These are phyloP conservation scores for Drosophila santomea DNA, from an alignment of 1,140 invertebrate genomes.

Conservation along the genomic window DNA sequence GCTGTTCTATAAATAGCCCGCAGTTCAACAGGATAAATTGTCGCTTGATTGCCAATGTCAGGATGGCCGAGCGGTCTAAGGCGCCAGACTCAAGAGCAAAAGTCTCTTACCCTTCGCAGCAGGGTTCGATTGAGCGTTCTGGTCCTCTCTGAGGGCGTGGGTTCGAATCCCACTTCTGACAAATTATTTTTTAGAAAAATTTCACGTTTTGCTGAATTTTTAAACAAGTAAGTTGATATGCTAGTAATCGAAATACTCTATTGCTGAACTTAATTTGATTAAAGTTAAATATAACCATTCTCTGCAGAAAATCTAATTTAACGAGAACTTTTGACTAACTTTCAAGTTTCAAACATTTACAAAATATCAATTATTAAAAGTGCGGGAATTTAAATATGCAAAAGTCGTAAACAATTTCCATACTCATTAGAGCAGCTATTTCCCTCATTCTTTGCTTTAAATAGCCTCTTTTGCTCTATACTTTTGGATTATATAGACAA, in stretches of 20 bases:
- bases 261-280: too few relatives aligned
- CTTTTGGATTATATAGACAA: background rate
- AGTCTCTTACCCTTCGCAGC: conserved; percentile 56
- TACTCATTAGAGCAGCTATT: too few relatives aligned
- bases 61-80: conserved; percentile 90
- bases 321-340: too few relatives aligned
- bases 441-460: background rate
- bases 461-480: background rate
- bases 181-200: conserved; percentile 84
- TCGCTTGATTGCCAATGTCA: conserved; percentile 82
- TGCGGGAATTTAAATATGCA: too few relatives aligned
- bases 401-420: too few relatives aligned
- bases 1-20: conserved; percentile 40
- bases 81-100: conserved; percentile 88
- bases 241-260: too few relatives aligned
- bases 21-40: background rate
- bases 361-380: too few relatives aligned
- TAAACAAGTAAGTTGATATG: too few relatives aligned
- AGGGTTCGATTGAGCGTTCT: conserved; percentile 86
- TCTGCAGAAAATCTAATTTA: too few relatives aligned
- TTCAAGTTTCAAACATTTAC: too few relatives aligned
- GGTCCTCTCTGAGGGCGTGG: conserved; percentile 94
- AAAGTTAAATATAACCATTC: too few relatives aligned
- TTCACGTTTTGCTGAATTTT: too few relatives aligned
- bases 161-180: conserved; percentile 95